Conservation (phyloP, 2,888 invertebrate genomes). For the Heliconius erato region DNA sequence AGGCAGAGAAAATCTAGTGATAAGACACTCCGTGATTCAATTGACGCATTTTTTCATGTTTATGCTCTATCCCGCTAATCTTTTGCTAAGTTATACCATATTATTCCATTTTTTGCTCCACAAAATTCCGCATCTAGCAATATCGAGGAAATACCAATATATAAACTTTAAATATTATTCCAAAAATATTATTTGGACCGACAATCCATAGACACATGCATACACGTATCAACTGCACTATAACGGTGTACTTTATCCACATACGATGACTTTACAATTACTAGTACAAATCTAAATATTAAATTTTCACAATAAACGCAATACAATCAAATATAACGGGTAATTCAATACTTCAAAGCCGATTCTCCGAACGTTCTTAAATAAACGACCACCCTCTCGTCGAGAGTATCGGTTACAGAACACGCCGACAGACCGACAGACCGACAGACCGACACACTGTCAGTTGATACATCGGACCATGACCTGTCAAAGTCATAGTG, state of each 20-base stretch:
- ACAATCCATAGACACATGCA: not conserved
- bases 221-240: not conserved
- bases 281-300: not conserved
- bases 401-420: constrained; percentile 68
- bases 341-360: constrained; percentile 60
- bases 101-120: no score
- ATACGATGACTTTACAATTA: no score
- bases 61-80: no score
- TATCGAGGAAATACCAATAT: not conserved
- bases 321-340: constrained; percentile 39
- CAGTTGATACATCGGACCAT: constrained; percentile 67
- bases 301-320: constrained; percentile 2
- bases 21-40: no score
- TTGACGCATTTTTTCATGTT: no score
- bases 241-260: not conserved
- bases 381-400: constrained; percentile 71
- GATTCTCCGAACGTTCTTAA: constrained; percentile 70
- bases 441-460: constrained; percentile 58
- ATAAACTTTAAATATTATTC: not conserved
- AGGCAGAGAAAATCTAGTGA: no score
- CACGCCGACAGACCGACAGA: constrained; percentile 35
- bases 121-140: not conserved
- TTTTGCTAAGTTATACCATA: no score
- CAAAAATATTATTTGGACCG: not conserved
- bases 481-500: constrained; percentile 60